Evolutionary conservation across 2,888 invertebrate species (phyloP), one percentile per base, ranked within the genome.

Genomic region (Dolichopus griseipennis): DNA sequence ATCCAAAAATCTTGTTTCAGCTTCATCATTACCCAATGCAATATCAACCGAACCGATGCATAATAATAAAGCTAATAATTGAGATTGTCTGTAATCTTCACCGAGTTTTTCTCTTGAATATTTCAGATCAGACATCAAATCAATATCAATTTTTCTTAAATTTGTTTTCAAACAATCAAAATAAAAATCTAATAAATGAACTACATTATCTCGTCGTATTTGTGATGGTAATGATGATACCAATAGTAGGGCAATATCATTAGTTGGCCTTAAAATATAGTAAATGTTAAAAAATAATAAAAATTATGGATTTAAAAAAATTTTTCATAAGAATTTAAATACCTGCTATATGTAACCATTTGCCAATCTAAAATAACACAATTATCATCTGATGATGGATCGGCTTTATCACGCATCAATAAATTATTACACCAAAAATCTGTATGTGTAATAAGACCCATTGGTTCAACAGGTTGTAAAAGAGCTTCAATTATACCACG

Each of bases 391-490:
- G 76, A 68, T 65, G 71, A 68, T 68, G 79, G 73, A 69, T 82
- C 83, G 27, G 82, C 81, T 68, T 74, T 77, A 71, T 86, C 85
- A 68, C 84, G 83, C 75, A 92, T 90, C 70, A 91, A 82, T 20
- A 91, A 83, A 80, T 91, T 91, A 73, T 91, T 91, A 77, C 90
- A 90, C 92, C 92, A 92, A 79, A 92, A 92, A 77, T 92, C 92
- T 0, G 91, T 91, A 78, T 92, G 92, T 0, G 90, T 91, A 70
- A 92, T 87, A 8, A 91, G 83, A 0, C 91, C 89, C 75, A 88
- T 79, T 0, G 91, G 91, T 75, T 89, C 90, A 66, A 87, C 85
- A 0, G 91, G 90, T 65, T 87, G 85, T 41, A 91, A 80, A 9
- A 91, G 81, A 3, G 87, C 86, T 22, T 89, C 88, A 33, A 91